Base-by-base conservation (phyloP, 2,113 vertebrate genomes). In the Anguilla rostrata region DNA sequence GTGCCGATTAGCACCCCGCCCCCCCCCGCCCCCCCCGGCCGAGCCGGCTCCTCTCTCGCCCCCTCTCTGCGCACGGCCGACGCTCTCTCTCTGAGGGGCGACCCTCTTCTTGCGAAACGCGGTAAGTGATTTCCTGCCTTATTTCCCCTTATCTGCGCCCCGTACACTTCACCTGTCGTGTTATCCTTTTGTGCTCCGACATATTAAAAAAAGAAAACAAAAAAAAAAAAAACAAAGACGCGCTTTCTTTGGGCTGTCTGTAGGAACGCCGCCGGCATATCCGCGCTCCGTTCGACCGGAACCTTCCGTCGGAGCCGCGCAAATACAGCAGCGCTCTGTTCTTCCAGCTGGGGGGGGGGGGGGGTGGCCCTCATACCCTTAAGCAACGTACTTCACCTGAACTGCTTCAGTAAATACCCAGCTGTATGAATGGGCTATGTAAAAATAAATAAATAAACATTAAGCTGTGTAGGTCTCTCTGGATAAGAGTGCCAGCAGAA, bases 301-400 rank as follows among this genome's bases (percentile, higher is more conserved):
- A n/a, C 78, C 75, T 80, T 80, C 84, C 84, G 6, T 85, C 40
- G 5, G 26, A 22, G 39, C 18, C 29, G 14, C 20, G n/a, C 78
- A 18, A 56, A 85, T n/a, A 85, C 84, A 56, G 79, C 29, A 26
- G 66, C 41, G 12, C 53, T 39, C 78, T 85, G 84, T 85, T 56
- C 40, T 56, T n/a, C 9, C 5, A 16, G 2, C 20, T 53, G 9
- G 49, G 12, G 49, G 49, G 34, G 34, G 34, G 34, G 34, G 34
- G 34, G 49, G 3, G 49, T 11, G 7, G 49, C 49, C 12, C 7
- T 0, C 12, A 8, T 53, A 53, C 4, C 49, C 3, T 9, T 14
- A 1, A 14, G 4, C 8, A 14, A 14, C 1, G 49, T 53, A 12
- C 49, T 53, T 53, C 7, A 53, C 49, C 49, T 53, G 7, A 53